These are phyloP conservation scores for Euwallacea fornicatus DNA, from an alignment of 1,140 invertebrate genomes.

Conservation along the genomic window DNA sequence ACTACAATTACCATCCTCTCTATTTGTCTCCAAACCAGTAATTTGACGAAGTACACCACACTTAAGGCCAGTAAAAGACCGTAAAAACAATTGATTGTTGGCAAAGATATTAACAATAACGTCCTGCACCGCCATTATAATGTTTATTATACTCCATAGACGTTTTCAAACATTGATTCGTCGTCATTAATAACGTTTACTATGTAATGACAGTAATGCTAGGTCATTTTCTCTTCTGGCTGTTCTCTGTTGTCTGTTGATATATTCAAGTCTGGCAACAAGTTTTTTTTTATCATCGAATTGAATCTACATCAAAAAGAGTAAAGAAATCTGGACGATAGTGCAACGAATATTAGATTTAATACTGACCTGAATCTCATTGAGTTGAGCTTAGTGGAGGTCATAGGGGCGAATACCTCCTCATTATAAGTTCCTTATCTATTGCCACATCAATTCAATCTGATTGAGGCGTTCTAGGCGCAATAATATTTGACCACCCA, in stretches of 20 bases:
- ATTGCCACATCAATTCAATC: conserved; percentile 15
- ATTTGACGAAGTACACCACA: conserved; percentile 14
- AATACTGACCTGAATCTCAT: not conserved
- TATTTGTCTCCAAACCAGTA: conserved; percentile 6
- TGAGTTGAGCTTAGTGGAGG: not conserved
- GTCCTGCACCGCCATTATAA: conserved; percentile 8
- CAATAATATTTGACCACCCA: conserved; percentile 29
- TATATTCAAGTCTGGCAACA: not conserved
- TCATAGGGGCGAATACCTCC: conserved; percentile 14
- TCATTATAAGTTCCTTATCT: conserved; percentile 23
- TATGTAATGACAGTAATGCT: conserved; percentile 11
- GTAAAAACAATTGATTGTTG: conserved; percentile 17
- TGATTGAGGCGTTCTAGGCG: conserved; percentile 31
- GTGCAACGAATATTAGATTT: not conserved
- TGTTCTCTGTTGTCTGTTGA: conserved; percentile 8
- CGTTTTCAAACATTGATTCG: conserved; percentile 6
- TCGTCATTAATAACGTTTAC: conserved; percentile 12
- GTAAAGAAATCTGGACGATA: not conserved
- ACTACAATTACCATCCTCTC: conserved; percentile 9
- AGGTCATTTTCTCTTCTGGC: conserved; percentile 12
- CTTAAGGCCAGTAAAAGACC: conserved; percentile 1
- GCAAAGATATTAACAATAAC: conserved; percentile 20
- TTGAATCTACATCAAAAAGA: no score
- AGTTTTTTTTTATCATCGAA: no score
- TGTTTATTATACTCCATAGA: conserved; percentile 17